A percentile compares a stretch with the other conserved stretches of the same genome.
phyloP scores from a whole-genome alignment of 1,140 invertebrate species.

The Sitodiplosis mosellana region DNA sequence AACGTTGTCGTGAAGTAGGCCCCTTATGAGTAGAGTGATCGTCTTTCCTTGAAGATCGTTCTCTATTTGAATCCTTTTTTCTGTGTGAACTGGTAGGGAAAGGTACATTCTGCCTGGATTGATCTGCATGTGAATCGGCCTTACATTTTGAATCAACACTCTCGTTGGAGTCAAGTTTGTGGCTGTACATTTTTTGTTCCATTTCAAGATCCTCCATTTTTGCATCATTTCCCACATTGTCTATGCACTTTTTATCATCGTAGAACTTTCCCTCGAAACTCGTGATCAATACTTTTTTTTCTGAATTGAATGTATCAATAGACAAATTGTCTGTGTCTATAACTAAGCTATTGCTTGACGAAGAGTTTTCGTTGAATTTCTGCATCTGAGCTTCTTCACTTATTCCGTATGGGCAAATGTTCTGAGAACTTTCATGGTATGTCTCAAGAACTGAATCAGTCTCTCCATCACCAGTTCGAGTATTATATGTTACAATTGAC shows the following conservation, averaged over 20 bases:
- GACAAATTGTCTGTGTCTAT: conserved; percentile 4
- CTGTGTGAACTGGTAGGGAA: background rate
- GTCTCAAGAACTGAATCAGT: conserved; percentile 4
- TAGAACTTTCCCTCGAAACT: conserved; percentile 22
- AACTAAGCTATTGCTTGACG: background rate
- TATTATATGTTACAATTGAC: conserved; percentile 29
- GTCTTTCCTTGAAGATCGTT: background rate
- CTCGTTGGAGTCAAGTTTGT: too few relatives aligned
- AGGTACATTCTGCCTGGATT: too few relatives aligned
- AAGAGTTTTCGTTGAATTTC: conserved; percentile 20
- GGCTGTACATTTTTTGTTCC: too few relatives aligned
- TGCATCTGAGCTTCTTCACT: conserved; percentile 23
- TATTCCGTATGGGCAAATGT: conserved; percentile 12
- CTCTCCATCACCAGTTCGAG: conserved; percentile 3
- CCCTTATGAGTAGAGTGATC: background rate
- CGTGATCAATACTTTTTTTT: conserved; percentile 6
- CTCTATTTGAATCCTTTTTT: background rate
- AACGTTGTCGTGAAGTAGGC: conserved; percentile 25
- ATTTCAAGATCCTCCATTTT: background rate
- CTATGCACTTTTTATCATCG: too few relatives aligned
- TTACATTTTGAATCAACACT: too few relatives aligned
- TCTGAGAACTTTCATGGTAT: conserved; percentile 2
- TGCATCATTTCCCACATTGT: background rate
- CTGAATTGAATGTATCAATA: background rate
- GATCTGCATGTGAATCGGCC: too few relatives aligned